phyloP scores from a whole-genome alignment of 2,888 invertebrate species.

The Drosophila anceps region DNA sequence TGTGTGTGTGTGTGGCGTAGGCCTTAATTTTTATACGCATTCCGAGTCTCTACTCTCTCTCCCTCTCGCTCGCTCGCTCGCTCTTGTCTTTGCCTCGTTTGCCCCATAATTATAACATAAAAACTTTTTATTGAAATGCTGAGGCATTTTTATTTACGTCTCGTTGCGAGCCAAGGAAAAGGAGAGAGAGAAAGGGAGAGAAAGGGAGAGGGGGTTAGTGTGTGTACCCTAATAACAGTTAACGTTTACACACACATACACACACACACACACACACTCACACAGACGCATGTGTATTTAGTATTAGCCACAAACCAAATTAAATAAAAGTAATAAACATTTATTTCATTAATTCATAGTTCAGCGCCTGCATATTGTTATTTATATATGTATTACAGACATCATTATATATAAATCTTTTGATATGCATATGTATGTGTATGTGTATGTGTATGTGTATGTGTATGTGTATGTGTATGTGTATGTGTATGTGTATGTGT shows the following conservation, averaged over 20 bases:
- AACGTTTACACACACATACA: slow-evolving; percentile 35
- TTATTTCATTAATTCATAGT: slow-evolving; percentile 69
- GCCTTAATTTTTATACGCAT: slow-evolving; percentile 63
- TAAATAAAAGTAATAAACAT: slow-evolving; percentile 66
- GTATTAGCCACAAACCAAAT: slow-evolving; percentile 49
- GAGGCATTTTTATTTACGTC: slow-evolving; percentile 61
- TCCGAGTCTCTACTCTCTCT: slow-evolving; percentile 20
- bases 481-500: background rate
- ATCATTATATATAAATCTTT: background rate
- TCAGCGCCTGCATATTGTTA: slow-evolving; percentile 5
- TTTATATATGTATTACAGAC: background rate
- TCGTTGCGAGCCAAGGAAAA: slow-evolving; percentile 1
- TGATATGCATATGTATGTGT: background rate
- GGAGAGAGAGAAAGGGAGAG: too few species aligned
- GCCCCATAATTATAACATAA: slow-evolving; percentile 71
- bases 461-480: background rate
- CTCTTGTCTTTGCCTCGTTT: slow-evolving; percentile 34
- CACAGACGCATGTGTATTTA: slow-evolving; percentile 44
- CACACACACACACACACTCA: slow-evolving; percentile 29
- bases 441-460: background rate
- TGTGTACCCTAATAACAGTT: slow-evolving; percentile 47
- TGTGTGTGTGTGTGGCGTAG: slow-evolving; percentile 1
- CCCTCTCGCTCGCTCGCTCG: background rate
- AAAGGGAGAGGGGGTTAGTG: background rate
- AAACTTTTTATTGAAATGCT: slow-evolving; percentile 71